Evolutionary conservation across 2,888 invertebrate species (phyloP).

Genomic region (Caenorhabditis imperialis): DNA sequence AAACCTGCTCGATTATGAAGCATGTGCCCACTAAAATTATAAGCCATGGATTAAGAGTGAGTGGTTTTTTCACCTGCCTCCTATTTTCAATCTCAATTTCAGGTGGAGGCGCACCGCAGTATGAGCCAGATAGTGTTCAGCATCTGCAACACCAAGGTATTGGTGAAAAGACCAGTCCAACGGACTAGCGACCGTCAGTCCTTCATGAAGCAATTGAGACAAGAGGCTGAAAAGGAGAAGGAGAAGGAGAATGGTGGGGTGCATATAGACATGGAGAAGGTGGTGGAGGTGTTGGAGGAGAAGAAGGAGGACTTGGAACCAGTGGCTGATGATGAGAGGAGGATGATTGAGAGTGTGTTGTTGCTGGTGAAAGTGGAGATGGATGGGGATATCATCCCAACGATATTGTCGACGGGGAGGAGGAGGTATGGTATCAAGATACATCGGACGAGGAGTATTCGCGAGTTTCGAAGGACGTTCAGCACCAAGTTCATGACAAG

Average conservation of each 20-base stretch:
- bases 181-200: conserved; percentile 40
- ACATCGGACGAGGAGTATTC: conserved; percentile 39
- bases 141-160: conserved; percentile 48
- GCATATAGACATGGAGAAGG: conserved; percentile 28
- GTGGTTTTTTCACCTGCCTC: too few species aligned
- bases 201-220: conserved; percentile 50
- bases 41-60: conserved; percentile 43
- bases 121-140: conserved; percentile 57
- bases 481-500: conserved; percentile 56
- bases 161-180: conserved; percentile 23
- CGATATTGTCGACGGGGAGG: conserved; percentile 51
- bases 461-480: conserved; percentile 38
- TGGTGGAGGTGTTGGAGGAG: conserved; percentile 8
- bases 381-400: conserved; percentile 47
- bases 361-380: conserved; percentile 44
- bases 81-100: conserved; percentile 9
- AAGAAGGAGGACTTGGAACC: conserved; percentile 4
- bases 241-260: too few species aligned
- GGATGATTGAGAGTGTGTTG: conserved; percentile 51
- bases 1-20: conserved; percentile 36
- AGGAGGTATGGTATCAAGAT: conserved; percentile 54
- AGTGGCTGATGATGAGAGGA: conserved; percentile 24
- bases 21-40: conserved; percentile 48
- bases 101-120: conserved; percentile 55
- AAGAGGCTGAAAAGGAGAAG: conserved; percentile 13